Evolutionary conservation across 1,140 invertebrate species (phyloP).

Genomic region (Theocolax elegans): DNA sequence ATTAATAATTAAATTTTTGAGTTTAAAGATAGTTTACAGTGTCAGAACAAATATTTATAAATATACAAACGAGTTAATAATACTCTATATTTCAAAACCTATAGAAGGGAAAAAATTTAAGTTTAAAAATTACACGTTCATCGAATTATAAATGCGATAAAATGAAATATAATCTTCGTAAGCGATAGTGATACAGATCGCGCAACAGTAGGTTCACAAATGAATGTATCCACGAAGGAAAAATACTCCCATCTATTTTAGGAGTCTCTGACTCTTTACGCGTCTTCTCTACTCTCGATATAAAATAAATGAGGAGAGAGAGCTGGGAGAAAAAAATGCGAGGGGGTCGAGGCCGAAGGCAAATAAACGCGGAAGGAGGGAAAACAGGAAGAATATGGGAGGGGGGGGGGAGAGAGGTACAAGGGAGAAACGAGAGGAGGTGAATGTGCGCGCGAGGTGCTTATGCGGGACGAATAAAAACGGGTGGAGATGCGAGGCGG

Average conservation of each 20-base stretch:
- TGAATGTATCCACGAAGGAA: too few species aligned
- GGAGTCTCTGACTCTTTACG: not conserved
- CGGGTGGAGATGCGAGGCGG: not conserved
- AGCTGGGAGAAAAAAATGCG: not conserved
- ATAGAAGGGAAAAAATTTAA: too few species aligned
- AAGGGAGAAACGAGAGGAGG: not conserved
- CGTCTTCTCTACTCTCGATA: not conserved
- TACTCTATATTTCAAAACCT: too few species aligned
- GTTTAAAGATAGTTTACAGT: too few species aligned
- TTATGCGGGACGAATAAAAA: not conserved
- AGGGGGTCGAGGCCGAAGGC: not conserved
- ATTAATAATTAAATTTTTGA: too few species aligned
- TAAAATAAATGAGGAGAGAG: slow-evolving; percentile 17
- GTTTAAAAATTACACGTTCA: too few species aligned
- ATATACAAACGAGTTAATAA: too few species aligned
- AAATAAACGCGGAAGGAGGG: slow-evolving; percentile 12
- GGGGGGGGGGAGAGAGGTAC: not conserved
- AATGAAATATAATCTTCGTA: too few species aligned
- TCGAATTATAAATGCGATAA: too few species aligned
- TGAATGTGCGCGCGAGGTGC: not conserved
- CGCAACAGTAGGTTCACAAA: too few species aligned
- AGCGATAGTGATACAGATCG: too few species aligned
- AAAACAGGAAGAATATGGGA: not conserved
- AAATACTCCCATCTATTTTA: slow-evolving; percentile 16
- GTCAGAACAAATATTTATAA: too few species aligned